Percentiles rank a stretch among this genome's conserved stretches.
These are phyloP conservation scores for Uria lomvia DNA, from an alignment of 2,113 vertebrate species.

Conservation along the genomic window DNA sequence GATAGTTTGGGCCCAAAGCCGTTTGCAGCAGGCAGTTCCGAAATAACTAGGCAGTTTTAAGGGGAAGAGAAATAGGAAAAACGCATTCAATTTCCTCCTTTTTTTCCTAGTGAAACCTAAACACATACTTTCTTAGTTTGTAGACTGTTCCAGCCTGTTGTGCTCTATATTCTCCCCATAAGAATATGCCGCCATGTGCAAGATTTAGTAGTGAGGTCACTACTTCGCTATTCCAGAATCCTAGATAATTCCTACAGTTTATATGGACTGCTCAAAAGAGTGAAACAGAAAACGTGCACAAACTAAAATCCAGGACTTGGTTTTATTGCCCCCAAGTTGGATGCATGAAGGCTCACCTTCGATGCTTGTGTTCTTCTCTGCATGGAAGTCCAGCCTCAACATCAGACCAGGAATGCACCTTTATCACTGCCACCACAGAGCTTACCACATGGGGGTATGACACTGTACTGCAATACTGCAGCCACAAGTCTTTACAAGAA, in stretches of 20 bases:
- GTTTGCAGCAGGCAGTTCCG: not conserved
- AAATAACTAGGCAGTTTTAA: not conserved
- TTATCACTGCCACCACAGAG: not conserved
- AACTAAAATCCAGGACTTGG: not conserved
- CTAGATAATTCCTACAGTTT: not conserved
- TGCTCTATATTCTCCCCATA: not conserved
- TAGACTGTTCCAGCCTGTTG: not conserved
- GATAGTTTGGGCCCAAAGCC: not conserved
- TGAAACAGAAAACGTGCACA: not conserved
- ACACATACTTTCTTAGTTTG: not conserved
- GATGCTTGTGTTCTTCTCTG: not conserved
- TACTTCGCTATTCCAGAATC: not conserved
- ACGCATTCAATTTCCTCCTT: rapidly evolving
- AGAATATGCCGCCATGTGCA: not conserved
- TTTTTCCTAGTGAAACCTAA: not conserved
- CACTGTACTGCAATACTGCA: not conserved
- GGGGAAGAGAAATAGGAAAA: not conserved
- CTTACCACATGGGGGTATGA: not conserved
- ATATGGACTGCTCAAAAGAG: not conserved
- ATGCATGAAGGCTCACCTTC: not conserved
- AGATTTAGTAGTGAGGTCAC: not conserved
- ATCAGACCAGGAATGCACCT: not conserved
- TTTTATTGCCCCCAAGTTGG: not conserved
- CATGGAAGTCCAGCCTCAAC: not conserved
- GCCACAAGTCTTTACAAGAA: not conserved